Evolutionary conservation across 53 echinoderm and acorn worm genomes (phyloP), one percentile per base, ranked within the genome.

Genomic region (Echinarachnius parma): DNA sequence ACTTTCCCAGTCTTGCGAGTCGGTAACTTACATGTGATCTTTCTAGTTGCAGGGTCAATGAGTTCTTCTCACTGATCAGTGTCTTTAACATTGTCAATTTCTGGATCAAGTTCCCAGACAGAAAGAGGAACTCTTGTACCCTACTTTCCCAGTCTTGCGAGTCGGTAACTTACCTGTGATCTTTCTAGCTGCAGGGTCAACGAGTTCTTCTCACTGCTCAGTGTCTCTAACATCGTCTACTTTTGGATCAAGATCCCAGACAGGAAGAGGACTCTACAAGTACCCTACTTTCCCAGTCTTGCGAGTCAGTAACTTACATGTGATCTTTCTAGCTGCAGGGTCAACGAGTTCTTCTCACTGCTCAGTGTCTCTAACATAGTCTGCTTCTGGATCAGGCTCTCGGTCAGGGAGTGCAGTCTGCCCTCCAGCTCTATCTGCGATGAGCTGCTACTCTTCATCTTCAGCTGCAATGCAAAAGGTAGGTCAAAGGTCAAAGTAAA

Each of bases 161-260:
- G n/a, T n/a, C n/a, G n/a, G n/a, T n/a, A n/a, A 20, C 48, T 48
- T 39, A 91, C 91, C 95, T 94, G 87, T 24, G 82, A 25, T 48
- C 96, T 81, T 63, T 95, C 96, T 15, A 95, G 82, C 48, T 95
- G 96, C 22, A 87, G 76, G 36, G 75, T 68, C 4, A 95, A 77
- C 31, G 96, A 95, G 62, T 87, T 95, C 82, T 95, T 95, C 87
- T 95, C 96, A 21, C 91, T 95, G 52, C 96, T 83, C n/a, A 95
- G 66, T 16, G 96, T 77, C 34, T 95, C 96, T 53, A 95, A 71
- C 96, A 95, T 84, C 4, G 96, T 95, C 65, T 95, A 91, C 32
- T 95, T 95, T 68, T 95, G 96, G 16, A 95, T 95, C 13, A 95
- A 75, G 46, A 90, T 95, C 78, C 91, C 96, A 5, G 96, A 91